Base-by-base conservation (phyloP, 2,888 invertebrate genomes). In the Punctoribates punctum region DNA sequence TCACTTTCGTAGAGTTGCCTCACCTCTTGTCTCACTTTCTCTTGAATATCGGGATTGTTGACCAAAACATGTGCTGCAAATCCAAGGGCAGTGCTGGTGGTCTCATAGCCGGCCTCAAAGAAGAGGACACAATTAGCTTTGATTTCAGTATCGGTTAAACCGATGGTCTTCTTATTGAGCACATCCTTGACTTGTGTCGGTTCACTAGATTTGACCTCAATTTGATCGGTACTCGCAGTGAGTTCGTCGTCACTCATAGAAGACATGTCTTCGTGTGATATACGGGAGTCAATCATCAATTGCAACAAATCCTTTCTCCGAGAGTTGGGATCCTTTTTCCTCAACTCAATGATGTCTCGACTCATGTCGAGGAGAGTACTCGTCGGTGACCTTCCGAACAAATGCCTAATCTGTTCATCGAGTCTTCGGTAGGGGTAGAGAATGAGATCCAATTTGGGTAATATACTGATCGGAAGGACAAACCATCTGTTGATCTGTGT, bases 11-110 rank as follows among this genome's bases (percentile, higher is more conserved):
- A 57, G 1, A 78, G 15, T 13, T 70, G n/a, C 20, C 29, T 42
- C 0, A 79, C 77, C 73, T 79, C 79, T 67, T 75, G 3, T 17
- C 79, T 62, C n/a, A 79, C 48, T 70, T 73, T 79, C 3, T 78
- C 79, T 72, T 80, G 80, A 20, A 77, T 67, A 1, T 79, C 78
- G 0, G 75, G 78, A 67, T 78, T 46, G 17, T 78, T 77, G 38
- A 79, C 74, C 0, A 80, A 73, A 54, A 80, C 51, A 74, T 79
- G 79, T 15, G 78, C 77, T 17, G 77, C 76, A 60, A 77, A 79
- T 20, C 78, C 79, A 9, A 79, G 60, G 8, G 79, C 78, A 27
- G 79, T 79, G 20, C 79, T 79, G 17, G 79, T 79, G 13, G 79
- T 79, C 72, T 79, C 79, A 72, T 77, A 79, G 11, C 78, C 78